A percentile compares a stretch with the other conserved stretches of the same genome.
phyloP scores from a whole-genome alignment of 1,140 invertebrate genomes.

The Asbolus verrucosus region DNA sequence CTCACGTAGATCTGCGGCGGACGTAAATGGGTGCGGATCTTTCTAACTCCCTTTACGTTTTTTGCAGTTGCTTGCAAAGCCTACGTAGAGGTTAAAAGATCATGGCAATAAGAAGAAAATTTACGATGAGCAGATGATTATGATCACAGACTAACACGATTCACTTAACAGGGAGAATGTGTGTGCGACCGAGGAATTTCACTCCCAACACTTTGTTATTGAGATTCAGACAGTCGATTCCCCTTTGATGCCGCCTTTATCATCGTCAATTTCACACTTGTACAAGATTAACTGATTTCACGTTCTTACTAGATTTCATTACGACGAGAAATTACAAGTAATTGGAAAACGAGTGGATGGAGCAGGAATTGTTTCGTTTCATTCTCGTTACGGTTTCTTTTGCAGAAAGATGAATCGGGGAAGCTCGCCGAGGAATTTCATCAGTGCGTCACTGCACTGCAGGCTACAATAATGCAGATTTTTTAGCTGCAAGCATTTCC shows the following conservation, averaged over 20 bases:
- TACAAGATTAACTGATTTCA: conserved; percentile 35
- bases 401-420: conserved; percentile 10
- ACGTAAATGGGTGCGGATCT: too few relatives aligned
- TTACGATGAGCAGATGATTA: neutral
- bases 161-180: conserved; percentile 20
- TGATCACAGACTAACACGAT: conserved; percentile 1
- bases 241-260: conserved; percentile 33
- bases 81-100: conserved; percentile 14
- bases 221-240: conserved; percentile 14
- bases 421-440: conserved; percentile 32
- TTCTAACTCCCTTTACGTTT: too few relatives aligned
- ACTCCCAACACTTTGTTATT: neutral
- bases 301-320: conserved; percentile 27
- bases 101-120: conserved; percentile 25
- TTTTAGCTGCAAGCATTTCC: conserved; percentile 1
- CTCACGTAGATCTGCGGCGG: too few relatives aligned
- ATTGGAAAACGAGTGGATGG: conserved; percentile 34
- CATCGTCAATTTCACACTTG: conserved; percentile 31
- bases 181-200: neutral
- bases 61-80: too few relatives aligned
- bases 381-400: conserved; percentile 30
- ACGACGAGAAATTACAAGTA: conserved; percentile 33
- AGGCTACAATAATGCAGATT: conserved; percentile 13
- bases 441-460: conserved; percentile 31
- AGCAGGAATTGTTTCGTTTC: conserved; percentile 27